phyloP scores from a whole-genome alignment of 2,113 vertebrate genomes.

The Callithrix jacchus region DNA sequence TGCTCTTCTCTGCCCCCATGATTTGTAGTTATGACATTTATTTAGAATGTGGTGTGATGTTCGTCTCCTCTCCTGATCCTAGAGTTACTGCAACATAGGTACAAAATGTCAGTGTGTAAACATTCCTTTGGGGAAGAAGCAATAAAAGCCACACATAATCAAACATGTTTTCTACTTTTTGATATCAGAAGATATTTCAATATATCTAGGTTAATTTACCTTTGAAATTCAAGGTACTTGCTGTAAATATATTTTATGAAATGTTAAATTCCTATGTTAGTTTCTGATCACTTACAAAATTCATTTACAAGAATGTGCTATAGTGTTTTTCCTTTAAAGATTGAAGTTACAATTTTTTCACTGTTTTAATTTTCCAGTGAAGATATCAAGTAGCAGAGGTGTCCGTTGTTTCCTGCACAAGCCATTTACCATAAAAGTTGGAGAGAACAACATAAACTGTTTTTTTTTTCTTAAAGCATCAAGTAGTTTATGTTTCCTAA shows the following conservation, averaged over 20 bases:
- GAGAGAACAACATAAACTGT: background rate
- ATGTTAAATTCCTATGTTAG: background rate
- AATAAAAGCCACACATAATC: background rate
- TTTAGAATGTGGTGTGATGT: slow-evolving; percentile 13
- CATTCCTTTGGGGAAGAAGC: background rate
- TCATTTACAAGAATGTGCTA: background rate
- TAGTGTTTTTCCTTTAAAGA: background rate
- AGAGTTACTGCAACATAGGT: background rate
- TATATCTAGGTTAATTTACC: background rate
- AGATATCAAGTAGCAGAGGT: background rate
- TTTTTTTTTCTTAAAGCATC: background rate
- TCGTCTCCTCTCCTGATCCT: background rate
- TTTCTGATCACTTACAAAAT: background rate
- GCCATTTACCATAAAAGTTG: background rate
- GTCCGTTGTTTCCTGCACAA: background rate
- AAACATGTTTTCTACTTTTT: background rate
- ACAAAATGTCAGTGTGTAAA: background rate
- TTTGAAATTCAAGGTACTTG: background rate
- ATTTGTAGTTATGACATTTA: slow-evolving; percentile 37
- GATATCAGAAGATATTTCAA: background rate
- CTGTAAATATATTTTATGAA: background rate
- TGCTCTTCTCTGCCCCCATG: background rate
- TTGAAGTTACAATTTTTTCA: background rate
- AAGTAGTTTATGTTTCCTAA: background rate
- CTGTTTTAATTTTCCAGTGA: background rate